Evolutionary conservation across 2,888 invertebrate species (phyloP).

Genomic region (Zeuzera pyrina): DNA sequence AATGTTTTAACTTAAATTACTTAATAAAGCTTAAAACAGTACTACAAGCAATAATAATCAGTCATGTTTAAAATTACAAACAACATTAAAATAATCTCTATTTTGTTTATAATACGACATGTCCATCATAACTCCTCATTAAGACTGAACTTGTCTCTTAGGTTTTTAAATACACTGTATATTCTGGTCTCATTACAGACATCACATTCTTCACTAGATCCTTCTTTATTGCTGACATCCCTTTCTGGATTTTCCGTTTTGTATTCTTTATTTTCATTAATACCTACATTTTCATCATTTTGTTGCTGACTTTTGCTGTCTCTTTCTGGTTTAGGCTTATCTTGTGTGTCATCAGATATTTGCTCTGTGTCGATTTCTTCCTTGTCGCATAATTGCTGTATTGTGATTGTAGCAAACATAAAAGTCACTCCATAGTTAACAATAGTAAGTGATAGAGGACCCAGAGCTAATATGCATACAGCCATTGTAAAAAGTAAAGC

Average conservation of each 20-base stretch:
- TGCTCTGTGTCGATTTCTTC: slow-evolving; percentile 19
- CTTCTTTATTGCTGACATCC: slow-evolving; percentile 7
- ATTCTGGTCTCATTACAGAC: slow-evolving; percentile 50
- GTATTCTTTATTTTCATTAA: slow-evolving; percentile 5
- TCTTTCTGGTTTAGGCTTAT: slow-evolving; percentile 5
- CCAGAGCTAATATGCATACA: slow-evolving; percentile 69
- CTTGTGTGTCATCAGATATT: slow-evolving; percentile 9
- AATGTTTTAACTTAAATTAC: no score
- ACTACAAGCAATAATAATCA: no score
- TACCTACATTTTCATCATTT: slow-evolving; percentile 10
- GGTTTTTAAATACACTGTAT: slow-evolving; percentile 40
- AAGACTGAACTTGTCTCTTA: slow-evolving; percentile 49
- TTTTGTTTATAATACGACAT: no score
- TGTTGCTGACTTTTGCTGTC: no score
- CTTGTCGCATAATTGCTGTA: slow-evolving; percentile 68
- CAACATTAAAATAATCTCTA: no score
- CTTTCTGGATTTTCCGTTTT: slow-evolving; percentile 9
- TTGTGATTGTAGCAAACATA: slow-evolving; percentile 66
- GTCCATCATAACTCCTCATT: slow-evolving; percentile 22
- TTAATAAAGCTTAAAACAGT: no score
- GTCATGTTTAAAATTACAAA: no score
- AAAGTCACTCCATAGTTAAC: slow-evolving; percentile 74
- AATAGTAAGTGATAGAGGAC: slow-evolving; percentile 73
- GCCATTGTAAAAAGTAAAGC: slow-evolving; percentile 68
- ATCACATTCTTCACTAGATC: slow-evolving; percentile 31